A percentile compares a stretch with the other conserved stretches of the same genome.
Evolutionary conservation across 2,797 vertebrate genomes (phyloP).

Genomic region (Gadopsis marmoratus): DNA sequence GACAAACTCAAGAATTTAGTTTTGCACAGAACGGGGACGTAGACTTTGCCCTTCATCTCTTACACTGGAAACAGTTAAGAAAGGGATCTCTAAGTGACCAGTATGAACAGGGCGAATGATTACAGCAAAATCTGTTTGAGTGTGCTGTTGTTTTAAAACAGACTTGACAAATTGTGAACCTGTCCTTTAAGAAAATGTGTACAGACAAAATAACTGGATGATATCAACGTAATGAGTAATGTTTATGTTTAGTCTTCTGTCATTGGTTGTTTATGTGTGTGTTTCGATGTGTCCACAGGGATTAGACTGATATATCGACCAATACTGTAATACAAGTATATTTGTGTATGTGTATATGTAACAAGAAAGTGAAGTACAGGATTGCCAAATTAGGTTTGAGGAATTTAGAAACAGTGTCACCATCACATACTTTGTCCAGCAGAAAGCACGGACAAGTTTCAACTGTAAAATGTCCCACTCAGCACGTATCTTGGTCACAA

Average conservation of each 20-base stretch:
- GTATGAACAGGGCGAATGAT: neutral
- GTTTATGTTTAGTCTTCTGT: neutral
- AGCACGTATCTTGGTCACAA: neutral
- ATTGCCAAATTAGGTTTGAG: neutral
- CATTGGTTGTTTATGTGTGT: neutral
- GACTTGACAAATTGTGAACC: neutral
- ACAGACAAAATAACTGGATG: neutral
- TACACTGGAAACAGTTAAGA: neutral
- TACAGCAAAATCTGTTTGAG: neutral
- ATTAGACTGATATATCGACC: neutral
- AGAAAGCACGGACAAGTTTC: conserved; percentile 6
- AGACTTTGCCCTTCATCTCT: neutral
- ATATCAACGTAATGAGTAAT: neutral
- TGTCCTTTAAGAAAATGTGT: neutral
- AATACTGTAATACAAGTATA: neutral
- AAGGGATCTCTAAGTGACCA: neutral
- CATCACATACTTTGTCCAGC: neutral
- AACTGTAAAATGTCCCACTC: neutral
- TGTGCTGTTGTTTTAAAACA: neutral
- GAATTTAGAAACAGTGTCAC: conserved; percentile 1
- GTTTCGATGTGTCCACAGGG: neutral
- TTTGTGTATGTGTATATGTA: neutral
- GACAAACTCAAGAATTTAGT: neutral
- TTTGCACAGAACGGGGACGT: too few relatives aligned
- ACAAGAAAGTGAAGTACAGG: neutral